phyloP scores from a whole-genome alignment of 1,140 invertebrate genomes.

The Bombus breviceps region DNA sequence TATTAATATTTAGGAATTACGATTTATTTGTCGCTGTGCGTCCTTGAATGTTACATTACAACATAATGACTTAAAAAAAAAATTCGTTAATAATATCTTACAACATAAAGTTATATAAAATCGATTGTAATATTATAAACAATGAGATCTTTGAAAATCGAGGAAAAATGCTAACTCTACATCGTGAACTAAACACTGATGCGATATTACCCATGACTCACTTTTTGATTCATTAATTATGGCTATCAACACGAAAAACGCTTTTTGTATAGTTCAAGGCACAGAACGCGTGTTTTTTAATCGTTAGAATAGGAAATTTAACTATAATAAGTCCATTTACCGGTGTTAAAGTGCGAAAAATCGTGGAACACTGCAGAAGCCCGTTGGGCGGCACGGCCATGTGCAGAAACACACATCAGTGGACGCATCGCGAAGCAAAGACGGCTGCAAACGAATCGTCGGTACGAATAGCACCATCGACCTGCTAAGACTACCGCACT shows the following conservation, averaged over 20 bases:
- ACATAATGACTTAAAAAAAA: slow-evolving; percentile 28
- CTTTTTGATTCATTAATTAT: slow-evolving; percentile 26
- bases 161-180: slow-evolving; percentile 25
- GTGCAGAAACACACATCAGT: slow-evolving; percentile 80
- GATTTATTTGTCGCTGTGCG: slow-evolving; percentile 63
- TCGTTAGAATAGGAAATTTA: slow-evolving; percentile 31
- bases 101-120: background rate
- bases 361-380: slow-evolving; percentile 71
- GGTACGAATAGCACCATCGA: slow-evolving; percentile 74
- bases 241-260: slow-evolving; percentile 23
- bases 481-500: slow-evolving; percentile 67
- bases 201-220: slow-evolving; percentile 18
- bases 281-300: slow-evolving; percentile 15
- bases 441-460: slow-evolving; percentile 79
- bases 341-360: slow-evolving; percentile 73
- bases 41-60: slow-evolving; percentile 68
- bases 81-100: background rate
- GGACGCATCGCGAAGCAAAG: slow-evolving; percentile 77
- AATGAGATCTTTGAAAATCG: background rate
- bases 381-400: slow-evolving; percentile 78
- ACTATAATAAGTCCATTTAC: slow-evolving; percentile 71
- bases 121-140: background rate
- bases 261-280: slow-evolving; percentile 8
- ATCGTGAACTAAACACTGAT: slow-evolving; percentile 33
- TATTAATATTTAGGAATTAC: slow-evolving; percentile 35